These are phyloP conservation scores for Cynocephalus volans DNA, from an alignment of 2,113 vertebrate species.

Conservation along the genomic window DNA sequence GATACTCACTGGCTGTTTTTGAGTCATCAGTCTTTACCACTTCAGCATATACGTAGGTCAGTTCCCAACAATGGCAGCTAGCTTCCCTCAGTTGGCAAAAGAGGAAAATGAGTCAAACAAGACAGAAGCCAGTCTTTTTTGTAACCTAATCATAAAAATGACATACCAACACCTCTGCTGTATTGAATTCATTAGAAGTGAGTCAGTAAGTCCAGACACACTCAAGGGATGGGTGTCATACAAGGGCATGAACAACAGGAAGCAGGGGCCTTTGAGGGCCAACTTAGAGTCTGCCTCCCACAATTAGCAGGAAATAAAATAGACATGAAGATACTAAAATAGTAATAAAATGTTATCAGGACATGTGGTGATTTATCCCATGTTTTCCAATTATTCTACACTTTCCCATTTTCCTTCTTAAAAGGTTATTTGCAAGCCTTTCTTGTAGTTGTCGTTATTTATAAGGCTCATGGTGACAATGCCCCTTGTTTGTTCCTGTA, in stretches of 20 bases:
- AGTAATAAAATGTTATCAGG: background rate
- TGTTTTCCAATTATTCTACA: background rate
- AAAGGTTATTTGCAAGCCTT: background rate
- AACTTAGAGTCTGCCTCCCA: background rate
- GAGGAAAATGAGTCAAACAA: background rate
- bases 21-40: background rate
- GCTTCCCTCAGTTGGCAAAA: background rate
- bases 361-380: fast-evolving
- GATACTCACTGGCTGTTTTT: background rate
- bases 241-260: fast-evolving
- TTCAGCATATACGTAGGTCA: too few species aligned
- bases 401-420: background rate
- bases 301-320: background rate
- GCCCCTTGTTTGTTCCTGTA: background rate
- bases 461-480: background rate
- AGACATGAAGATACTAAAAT: background rate
- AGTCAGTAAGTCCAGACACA: background rate
- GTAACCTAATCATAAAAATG: background rate
- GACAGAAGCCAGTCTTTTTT: background rate
- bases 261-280: fast-evolving
- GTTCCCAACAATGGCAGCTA: background rate
- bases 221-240: background rate
- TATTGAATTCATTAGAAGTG: background rate
- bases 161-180: background rate
- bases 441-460: background rate